A percentile compares a stretch with the other conserved stretches of the same genome.
Conservation (phyloP, 2,113 vertebrate genomes). For the Myrmecophaga tridactyla region DNA sequence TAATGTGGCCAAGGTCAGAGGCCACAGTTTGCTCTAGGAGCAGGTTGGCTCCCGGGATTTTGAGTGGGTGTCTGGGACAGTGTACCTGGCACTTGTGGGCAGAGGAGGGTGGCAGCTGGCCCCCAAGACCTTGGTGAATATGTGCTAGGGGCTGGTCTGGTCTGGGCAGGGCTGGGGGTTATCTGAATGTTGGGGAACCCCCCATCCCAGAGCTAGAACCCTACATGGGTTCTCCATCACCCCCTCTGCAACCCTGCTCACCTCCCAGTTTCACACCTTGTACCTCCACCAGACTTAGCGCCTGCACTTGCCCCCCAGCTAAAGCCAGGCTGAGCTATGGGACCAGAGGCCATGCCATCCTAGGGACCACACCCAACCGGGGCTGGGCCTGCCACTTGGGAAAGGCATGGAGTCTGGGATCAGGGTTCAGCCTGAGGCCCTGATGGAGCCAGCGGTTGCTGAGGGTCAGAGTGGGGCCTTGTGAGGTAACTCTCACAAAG, state of each 20-base stretch:
- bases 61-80: fast-evolving
- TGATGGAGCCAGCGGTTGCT: no score
- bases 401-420: no score
- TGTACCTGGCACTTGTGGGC: not conserved
- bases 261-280: not conserved
- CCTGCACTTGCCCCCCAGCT: no score
- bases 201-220: not conserved
- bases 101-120: no score
- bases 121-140: not conserved
- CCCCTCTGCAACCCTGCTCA: fast-evolving
- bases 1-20: not conserved
- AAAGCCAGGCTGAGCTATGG: no score
- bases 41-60: not conserved
- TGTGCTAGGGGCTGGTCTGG: not conserved
- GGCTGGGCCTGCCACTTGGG: no score
- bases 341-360: not conserved
- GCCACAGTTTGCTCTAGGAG: not conserved
- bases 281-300: not conserved
- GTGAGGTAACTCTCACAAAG: fast-evolving
- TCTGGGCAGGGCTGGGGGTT: not conserved
- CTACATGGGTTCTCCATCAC: not conserved
- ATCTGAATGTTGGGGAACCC: not conserved
- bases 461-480: not conserved
- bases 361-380: no score
- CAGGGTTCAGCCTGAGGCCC: no score